Evolutionary conservation across 2,888 invertebrate species (phyloP).

Genomic region (Graphium colonna): DNA sequence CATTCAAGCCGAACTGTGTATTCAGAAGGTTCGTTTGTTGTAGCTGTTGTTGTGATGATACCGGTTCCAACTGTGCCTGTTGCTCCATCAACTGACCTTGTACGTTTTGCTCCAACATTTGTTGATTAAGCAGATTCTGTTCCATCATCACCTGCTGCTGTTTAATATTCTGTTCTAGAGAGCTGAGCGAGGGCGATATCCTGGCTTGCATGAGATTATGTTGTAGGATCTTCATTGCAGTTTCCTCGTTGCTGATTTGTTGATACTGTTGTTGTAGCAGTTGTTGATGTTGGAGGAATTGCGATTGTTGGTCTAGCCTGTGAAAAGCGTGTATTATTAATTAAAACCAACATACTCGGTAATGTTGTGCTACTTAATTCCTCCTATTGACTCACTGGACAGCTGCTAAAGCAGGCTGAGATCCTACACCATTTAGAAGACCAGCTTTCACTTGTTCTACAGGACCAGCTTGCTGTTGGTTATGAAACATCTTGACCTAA

Average conservation of each 20-base stretch:
- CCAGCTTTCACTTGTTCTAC: constrained; percentile 61
- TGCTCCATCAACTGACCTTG: constrained; percentile 63
- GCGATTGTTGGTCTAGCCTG: constrained; percentile 69
- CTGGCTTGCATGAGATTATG: constrained; percentile 78
- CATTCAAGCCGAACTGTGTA: constrained; percentile 58
- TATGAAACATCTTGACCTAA: constrained; percentile 74
- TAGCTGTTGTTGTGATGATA: constrained; percentile 49
- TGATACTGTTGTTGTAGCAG: constrained; percentile 78
- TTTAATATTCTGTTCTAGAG: constrained; percentile 54
- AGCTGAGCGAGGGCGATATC: constrained; percentile 55
- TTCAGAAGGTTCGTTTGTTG: constrained; percentile 50
- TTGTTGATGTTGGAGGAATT: constrained; percentile 69
- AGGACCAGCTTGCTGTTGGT: constrained; percentile 62
- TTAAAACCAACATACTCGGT: constrained; percentile 7
- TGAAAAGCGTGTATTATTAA: constrained; percentile 20
- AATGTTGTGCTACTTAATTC: background rate
- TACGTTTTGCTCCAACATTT: constrained; percentile 70
- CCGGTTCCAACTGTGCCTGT: constrained; percentile 53
- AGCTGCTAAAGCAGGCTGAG: constrained; percentile 48
- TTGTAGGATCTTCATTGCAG: constrained; percentile 79
- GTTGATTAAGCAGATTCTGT: constrained; percentile 61
- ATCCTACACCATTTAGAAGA: constrained; percentile 65
- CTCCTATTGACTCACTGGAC: constrained; percentile 61
- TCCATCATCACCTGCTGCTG: constrained; percentile 57
- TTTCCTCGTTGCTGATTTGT: constrained; percentile 69